A percentile compares a stretch with the other conserved stretches of the same genome.
Conservation (phyloP, 2,797 vertebrate genomes). For the Sebastes reedi region DNA sequence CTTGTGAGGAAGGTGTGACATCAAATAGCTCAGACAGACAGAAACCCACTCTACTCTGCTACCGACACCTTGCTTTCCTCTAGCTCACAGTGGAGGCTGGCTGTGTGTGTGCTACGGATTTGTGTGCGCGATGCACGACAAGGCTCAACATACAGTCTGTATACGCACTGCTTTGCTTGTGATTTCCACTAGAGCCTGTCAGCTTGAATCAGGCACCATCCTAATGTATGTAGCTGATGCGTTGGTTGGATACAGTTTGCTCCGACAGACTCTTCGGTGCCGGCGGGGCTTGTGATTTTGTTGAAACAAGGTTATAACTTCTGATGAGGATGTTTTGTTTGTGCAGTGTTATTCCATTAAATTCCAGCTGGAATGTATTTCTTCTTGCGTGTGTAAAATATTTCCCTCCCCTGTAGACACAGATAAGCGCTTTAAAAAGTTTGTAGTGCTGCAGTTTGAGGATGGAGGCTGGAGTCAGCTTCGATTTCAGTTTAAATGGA, state of each 20-base stretch:
- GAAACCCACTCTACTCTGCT: slow-evolving; percentile 24
- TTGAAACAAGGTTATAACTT: neutral
- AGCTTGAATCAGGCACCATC: neutral
- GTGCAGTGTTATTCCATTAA: neutral
- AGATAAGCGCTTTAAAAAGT: neutral
- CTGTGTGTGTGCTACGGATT: neutral
- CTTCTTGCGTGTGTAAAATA: neutral
- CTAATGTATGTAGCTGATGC: neutral
- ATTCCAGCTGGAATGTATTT: neutral
- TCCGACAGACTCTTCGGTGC: neutral
- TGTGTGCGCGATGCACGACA: neutral
- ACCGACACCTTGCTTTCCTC: slow-evolving; percentile 32
- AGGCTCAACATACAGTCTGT: slow-evolving; percentile 14
- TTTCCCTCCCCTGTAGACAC: neutral
- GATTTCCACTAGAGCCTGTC: slow-evolving; percentile 9
- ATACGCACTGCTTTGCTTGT: neutral
- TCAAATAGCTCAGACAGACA: slow-evolving; percentile 58
- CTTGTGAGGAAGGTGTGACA: slow-evolving; percentile 55
- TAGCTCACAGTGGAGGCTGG: neutral
- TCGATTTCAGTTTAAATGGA: neutral
- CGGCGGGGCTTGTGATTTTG: neutral
- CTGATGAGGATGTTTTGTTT: neutral
- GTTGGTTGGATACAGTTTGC: neutral
- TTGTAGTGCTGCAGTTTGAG: neutral
- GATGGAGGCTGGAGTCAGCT: neutral